Base-by-base conservation (phyloP, 2,797 vertebrate genomes). In the Enteromius radiatus region DNA sequence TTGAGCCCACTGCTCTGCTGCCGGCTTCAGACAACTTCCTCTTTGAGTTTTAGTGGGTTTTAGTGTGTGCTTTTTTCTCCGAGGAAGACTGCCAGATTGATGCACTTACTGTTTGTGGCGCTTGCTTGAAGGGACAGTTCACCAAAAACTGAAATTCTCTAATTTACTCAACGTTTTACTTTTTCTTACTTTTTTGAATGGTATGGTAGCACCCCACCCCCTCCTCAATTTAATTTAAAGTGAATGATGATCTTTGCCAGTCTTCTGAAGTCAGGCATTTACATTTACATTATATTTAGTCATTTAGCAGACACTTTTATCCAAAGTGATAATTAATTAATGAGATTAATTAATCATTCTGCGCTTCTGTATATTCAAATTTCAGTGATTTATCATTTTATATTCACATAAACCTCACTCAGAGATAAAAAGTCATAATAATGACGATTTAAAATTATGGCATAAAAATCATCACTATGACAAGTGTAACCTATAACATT, bases 1-100 rank as follows among this genome's bases (percentile, higher is more conserved):
- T 45, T 74, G 69, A 63, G 26, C 23, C 49, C 59, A 36, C 21
- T 8, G 15, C 73, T 45, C 61, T 33, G 71, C 71, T 80, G 69
- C 41, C 86, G 69, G 47, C 73, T 87, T 73, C 23, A n/a, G 65
- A 70, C 36, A 45, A 68, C 45, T 56, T 11, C n/a, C 67, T 80
- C n/a, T 85, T 36, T 84, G 65, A 54, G 78, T 84, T 56, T 78
- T 41, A 19, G 11, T 71, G 59, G 28, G 33, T 70, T 49, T 83
- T 36, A 63, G 52, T 79, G 78, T 70, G 74, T 52, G 75, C 65
- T 65, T 47, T 78, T 59, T 76, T 71, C 76, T 33, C 52, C 47
- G 75, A 70, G 59, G 43, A 71, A 68, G 59, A 41, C 28, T 77
- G 70, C 69, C 45, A 63, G 78, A 43, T 31, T 65, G n/a, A 26